phyloP scores from a whole-genome alignment of 2,113 vertebrate genomes.

The Spermophilus dauricus region DNA sequence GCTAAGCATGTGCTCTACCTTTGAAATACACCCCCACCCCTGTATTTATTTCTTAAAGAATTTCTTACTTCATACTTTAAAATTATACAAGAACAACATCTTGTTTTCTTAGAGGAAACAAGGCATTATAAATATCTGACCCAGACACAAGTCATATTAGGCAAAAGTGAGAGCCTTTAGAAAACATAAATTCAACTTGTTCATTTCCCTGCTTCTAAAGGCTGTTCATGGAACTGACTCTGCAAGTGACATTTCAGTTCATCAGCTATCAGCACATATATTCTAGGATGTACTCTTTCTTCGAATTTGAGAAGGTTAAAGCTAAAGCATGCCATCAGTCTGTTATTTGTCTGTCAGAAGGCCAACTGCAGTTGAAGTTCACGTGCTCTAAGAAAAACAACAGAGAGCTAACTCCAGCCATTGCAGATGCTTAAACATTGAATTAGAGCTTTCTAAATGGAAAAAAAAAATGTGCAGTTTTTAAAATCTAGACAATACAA shows the following conservation, averaged over 20 bases:
- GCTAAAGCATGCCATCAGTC: background rate
- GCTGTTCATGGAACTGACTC: conserved; percentile 21
- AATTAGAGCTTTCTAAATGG: background rate
- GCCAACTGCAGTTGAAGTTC: background rate
- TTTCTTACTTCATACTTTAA: background rate
- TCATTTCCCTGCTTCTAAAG: conserved; percentile 47
- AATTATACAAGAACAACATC: background rate
- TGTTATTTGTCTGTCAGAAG: background rate
- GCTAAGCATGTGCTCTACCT: too few species aligned
- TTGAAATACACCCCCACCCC: too few species aligned
- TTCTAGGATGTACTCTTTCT: background rate
- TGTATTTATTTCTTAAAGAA: background rate
- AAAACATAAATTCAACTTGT: background rate
- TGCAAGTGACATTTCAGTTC: conserved; percentile 49
- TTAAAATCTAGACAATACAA: too few species aligned
- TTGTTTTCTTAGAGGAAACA: background rate
- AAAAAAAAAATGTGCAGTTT: background rate
- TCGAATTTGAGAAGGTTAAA: conserved; percentile 33
- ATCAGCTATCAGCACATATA: background rate
- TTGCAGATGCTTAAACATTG: background rate
- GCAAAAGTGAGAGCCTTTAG: background rate
- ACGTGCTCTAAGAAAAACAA: background rate
- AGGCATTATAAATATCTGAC: background rate
- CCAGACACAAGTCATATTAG: background rate
- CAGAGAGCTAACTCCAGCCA: background rate